Evolutionary conservation across 2,797 vertebrate genomes (phyloP), one percentile per base, ranked within the genome.

Genomic region (Phataginus tricuspis): DNA sequence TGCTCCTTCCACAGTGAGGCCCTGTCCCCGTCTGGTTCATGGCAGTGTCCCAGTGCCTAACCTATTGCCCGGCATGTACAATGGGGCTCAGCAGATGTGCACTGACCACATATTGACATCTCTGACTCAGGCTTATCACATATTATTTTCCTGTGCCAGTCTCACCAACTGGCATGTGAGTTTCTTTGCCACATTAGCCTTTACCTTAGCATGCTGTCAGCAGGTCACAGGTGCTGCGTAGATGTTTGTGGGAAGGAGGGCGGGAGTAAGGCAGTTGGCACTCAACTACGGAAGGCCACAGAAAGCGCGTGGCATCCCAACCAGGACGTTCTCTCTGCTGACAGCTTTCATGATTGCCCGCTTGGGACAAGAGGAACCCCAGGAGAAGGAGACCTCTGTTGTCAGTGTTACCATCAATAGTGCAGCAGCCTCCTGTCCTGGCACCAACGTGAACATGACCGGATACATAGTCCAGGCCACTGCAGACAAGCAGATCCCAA

Each of bases 81-180:
- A 39, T n/a, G 72, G 4, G 4, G 86, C 72, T 77, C 27, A 8
- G 19, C 59, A 53, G 19, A 88, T 0, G 1, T 57, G 7, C 72
- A 4, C 0, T 9, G 71, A 31, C 6, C 14, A 16, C 0, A 2
- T 2, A 29, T 2, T 31, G 34, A 0, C 39, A 9, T 51, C 2
- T 53, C 75, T 27, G n/a, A 78, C 18, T 25, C 72, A 61, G 9
- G 10, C 42, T 57, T 74, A 27, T 19, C 51, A 39, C 25, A 53
- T 39, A 18, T 18, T 21, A 7, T 82, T 83, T 78, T 78, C 23
- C 42, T 1, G 21, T 7, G 15, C 45, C 55, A 8, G 13, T 63
- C 29, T 42, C 53, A n/a, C 29, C 68, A n/a, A 10, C 15, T 21
- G 51, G 21, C 6, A 27, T 2, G 4, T 27, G 37, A 29, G 21